Base-by-base conservation (phyloP, 2,113 vertebrate genomes). In the Thamnaconus septentrionalis region DNA sequence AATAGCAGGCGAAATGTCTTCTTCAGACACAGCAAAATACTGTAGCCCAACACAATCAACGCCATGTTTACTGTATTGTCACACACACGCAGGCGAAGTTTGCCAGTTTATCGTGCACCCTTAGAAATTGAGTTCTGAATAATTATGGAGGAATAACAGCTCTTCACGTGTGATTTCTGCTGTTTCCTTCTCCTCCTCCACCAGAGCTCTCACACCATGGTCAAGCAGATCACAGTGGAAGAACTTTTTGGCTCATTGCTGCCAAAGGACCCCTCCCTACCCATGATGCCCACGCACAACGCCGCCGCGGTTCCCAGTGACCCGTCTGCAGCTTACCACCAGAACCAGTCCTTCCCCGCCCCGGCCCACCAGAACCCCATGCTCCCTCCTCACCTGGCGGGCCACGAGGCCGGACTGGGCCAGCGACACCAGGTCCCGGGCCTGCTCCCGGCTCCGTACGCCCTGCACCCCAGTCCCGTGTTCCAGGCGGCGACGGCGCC, bases 201-300 rank as follows among this genome's bases (percentile, higher is more conserved):
- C 6, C 85, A 98, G 96, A 88, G 80, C 46, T 84, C 92, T 77
- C 92, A 91, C 11, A 86, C 92, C n/a, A 90, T 93, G 41, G 93
- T 94, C 71, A 98, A 96, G 83, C 97, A 99, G 86, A 94, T 99
- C 85, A 99, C 96, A 3, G 94, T 99, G n/a, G 97, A 99, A 89
- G 97, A 99, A 64, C 90, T 99, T 45, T 99, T 99, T 78, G 95
- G 96, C 78, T 96, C 94, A 0, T 93, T 95, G 63, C 81, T 98
- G 58, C 92, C 92, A n/a, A 99, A 96, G 85, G 96, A 97, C 39
- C 90, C 92, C n/a, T 67, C 91, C 3, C 80, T 74, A 31, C 81
- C 77, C 8, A 59, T 0, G 78, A 79, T 90, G 83, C 78, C 92
- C 11, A 80, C 73, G 53, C 79, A 91, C 18, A 93, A 90, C 64